Evolutionary conservation across 2,888 invertebrate species (phyloP), one percentile per base, ranked within the genome.

Genomic region (Zygogramma bicolorata): DNA sequence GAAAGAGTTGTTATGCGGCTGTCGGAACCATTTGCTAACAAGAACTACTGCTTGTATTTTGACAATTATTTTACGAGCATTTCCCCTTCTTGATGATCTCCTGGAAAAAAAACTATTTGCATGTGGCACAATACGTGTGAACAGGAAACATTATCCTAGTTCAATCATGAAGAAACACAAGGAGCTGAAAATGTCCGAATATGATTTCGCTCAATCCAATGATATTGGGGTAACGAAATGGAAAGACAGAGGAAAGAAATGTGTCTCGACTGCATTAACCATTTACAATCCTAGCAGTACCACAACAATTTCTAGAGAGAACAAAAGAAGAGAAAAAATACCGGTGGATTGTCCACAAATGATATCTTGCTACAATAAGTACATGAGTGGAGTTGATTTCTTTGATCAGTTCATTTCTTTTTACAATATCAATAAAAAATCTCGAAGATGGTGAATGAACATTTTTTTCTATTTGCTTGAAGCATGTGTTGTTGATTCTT

Each of bases 161-260:
- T 13, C 15, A 13, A 58, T 42, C 49, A n/a, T 75, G 63, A 65
- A 70, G 46, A 18, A n/a, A 15, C 31, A 70, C 15, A 65, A 69
- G 27, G 60, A 70, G 10, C 10, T 59, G n/a, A 6, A 65, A 29
- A 65, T 18, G 31, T 65, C 60, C 7, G 61, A 73, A 15, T 70
- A 34, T 69, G 73, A 73, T 66, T 73, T 65, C n/a, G 58, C 67
- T 25, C 71, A 74, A 63, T 74, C 68, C 25, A 27, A 34, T 18
- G 38, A 68, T 25, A 68, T 71, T 62, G 68, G 68, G 53, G 13
- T 31, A 59, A 15, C 18, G 38, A 69, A 69, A 63, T 69, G 63
- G 49, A 62, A 69, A 63, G 69, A 69, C 49, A n/a, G 69, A 49
- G 69, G 31, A 20, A 69, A 25, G 63, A 69, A 69, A 62, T 67